Evolutionary conservation across 2,888 invertebrate genomes (phyloP).

Genomic region (Sicus ferrugineus): DNA sequence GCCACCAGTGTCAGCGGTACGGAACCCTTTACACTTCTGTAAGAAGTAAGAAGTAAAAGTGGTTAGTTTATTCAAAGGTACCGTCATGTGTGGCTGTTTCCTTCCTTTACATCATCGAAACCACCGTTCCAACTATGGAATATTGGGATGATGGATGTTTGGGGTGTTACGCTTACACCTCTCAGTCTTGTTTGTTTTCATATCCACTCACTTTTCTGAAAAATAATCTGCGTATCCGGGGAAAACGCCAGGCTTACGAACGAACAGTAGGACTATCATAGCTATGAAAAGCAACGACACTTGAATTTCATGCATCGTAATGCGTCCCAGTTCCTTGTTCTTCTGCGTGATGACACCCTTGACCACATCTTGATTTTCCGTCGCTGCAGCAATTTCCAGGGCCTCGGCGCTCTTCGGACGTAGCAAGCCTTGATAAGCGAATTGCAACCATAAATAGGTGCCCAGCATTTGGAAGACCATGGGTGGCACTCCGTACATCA

Average conservation of each 20-base stretch:
- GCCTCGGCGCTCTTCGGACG: conserved; percentile 68
- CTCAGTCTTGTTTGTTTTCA: background rate
- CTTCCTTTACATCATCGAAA: too few relatives aligned
- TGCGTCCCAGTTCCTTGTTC: conserved; percentile 75
- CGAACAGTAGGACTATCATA: conserved; percentile 83
- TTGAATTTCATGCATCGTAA: conserved; percentile 77
- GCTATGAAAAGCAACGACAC: conserved; percentile 75
- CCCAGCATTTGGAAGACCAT: conserved; percentile 35
- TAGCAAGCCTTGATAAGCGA: conserved; percentile 43
- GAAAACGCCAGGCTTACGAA: conserved; percentile 84
- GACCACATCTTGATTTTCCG: conserved; percentile 70
- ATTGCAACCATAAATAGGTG: conserved; percentile 39
- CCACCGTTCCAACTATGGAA: too few relatives aligned
- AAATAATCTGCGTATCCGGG: conserved; percentile 78
- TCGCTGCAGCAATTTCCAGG: conserved; percentile 62
- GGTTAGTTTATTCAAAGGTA: too few relatives aligned
- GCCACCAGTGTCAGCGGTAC: conserved; percentile 79
- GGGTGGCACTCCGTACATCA: conserved; percentile 38
- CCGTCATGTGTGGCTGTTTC: too few relatives aligned
- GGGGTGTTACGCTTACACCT: too few relatives aligned
- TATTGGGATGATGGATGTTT: too few relatives aligned
- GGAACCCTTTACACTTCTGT: conserved; percentile 51
- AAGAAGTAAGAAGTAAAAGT: background rate
- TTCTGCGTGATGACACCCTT: conserved; percentile 59
- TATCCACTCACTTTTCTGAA: conserved; percentile 27